A percentile compares a stretch with the other conserved stretches of the same genome.
phyloP scores from a whole-genome alignment of 1,140 invertebrate species.

The Rhopalosiphum maidis region DNA sequence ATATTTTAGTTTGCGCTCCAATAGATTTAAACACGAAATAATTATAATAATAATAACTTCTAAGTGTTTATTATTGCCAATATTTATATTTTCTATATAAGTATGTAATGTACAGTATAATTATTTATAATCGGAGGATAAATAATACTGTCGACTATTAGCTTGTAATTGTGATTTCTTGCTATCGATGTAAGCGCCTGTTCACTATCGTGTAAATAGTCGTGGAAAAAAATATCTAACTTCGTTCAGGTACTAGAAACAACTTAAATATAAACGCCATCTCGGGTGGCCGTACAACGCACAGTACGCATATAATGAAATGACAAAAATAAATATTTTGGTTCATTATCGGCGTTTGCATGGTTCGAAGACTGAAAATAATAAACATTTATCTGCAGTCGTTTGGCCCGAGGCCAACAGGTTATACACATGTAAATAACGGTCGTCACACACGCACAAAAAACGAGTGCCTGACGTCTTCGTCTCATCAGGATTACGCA shows the following conservation, averaged over 20 bases:
- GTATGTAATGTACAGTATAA: not conserved
- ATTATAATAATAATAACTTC: not conserved
- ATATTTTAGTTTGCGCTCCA: not conserved
- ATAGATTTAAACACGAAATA: not conserved
- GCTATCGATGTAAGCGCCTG: no score
- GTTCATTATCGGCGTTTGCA: conserved; percentile 44
- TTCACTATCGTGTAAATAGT: not conserved
- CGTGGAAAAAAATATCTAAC: not conserved
- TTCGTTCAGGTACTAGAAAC: not conserved
- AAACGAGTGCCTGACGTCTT: not conserved
- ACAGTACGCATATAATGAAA: not conserved
- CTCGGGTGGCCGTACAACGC: no score
- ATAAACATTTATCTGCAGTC: conserved; percentile 31
- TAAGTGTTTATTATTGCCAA: not conserved
- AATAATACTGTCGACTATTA: not conserved
- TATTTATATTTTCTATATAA: not conserved
- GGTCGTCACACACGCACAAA: not conserved
- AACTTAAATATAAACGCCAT: not conserved
- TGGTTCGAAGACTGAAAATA: conserved; percentile 44
- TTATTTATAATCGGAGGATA: not conserved
- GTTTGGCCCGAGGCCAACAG: conserved; percentile 34
- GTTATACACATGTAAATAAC: not conserved
- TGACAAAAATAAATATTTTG: conserved; percentile 21
- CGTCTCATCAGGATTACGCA: not conserved
- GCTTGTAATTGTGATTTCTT: not conserved